Evolutionary conservation across 2,888 invertebrate species (phyloP).

Genomic region (Brachypalpus laphriformis): DNA sequence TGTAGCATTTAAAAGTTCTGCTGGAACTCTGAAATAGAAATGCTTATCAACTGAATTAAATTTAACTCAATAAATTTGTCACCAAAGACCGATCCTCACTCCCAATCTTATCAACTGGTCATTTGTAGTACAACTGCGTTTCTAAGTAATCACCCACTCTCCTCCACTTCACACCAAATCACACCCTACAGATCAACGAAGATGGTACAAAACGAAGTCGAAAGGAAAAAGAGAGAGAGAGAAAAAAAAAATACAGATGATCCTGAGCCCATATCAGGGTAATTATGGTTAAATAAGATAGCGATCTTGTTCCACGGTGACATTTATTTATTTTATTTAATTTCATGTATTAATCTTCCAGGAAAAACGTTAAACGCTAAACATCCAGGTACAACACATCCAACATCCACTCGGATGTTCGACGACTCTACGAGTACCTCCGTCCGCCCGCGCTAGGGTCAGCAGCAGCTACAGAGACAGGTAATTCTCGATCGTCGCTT

Average conservation of each 20-base stretch:
- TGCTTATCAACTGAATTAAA: constrained; percentile 56
- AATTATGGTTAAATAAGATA: constrained; percentile 83
- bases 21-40: background rate
- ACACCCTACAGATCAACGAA: constrained; percentile 57
- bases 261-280: constrained; percentile 82
- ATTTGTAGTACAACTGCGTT: constrained; percentile 72
- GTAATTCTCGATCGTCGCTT: constrained; percentile 58
- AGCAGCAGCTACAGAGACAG: constrained; percentile 36
- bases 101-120: constrained; percentile 67
- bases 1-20: too few relatives aligned
- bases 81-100: constrained; percentile 54
- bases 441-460: constrained; percentile 52
- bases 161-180: constrained; percentile 45
- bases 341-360: constrained; percentile 83
- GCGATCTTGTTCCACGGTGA: constrained; percentile 83
- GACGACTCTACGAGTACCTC: background rate
- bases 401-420: constrained; percentile 74
- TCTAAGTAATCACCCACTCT: constrained; percentile 66
- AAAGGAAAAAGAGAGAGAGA: constrained; percentile 63
- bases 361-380: constrained; percentile 77
- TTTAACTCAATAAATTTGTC: constrained; percentile 71
- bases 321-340: constrained; percentile 83
- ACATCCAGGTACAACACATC: constrained; percentile 74
- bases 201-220: constrained; percentile 58
- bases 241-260: constrained; percentile 75